Evolutionary conservation across 2,113 vertebrate genomes (phyloP).

Genomic region (Tyto alba): DNA sequence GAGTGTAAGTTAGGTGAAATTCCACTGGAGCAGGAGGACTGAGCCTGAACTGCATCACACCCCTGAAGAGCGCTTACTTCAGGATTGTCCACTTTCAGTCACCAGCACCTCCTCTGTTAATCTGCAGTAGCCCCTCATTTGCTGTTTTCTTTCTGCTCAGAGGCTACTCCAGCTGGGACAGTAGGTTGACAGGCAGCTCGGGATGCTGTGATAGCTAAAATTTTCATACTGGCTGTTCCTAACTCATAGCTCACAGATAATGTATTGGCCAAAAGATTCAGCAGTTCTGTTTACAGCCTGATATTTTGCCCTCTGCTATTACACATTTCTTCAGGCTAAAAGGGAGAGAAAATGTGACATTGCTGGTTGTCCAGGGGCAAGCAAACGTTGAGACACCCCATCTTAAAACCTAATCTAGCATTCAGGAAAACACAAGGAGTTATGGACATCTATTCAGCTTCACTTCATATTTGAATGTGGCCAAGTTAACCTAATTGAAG

Average conservation of each 20-base stretch:
- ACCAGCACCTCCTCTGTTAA: neutral
- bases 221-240: neutral
- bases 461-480: neutral
- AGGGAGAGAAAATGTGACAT: neutral
- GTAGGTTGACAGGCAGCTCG: neutral
- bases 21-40: neutral
- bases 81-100: neutral
- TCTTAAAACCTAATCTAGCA: neutral
- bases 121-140: neutral
- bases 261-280: neutral
- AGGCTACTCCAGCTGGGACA: neutral
- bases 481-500: neutral
- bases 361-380: neutral
- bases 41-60: neutral
- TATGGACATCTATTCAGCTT: neutral
- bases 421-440: neutral
- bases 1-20: neutral
- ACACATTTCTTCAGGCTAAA: neutral
- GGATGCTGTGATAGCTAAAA: neutral
- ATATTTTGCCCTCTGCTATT: neutral
- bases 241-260: neutral
- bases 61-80: neutral
- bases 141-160: neutral
- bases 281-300: neutral
- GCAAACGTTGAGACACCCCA: neutral